These are phyloP conservation scores for Diorhabda carinulata DNA, from an alignment of 1,140 invertebrate genomes.

Conservation along the genomic window DNA sequence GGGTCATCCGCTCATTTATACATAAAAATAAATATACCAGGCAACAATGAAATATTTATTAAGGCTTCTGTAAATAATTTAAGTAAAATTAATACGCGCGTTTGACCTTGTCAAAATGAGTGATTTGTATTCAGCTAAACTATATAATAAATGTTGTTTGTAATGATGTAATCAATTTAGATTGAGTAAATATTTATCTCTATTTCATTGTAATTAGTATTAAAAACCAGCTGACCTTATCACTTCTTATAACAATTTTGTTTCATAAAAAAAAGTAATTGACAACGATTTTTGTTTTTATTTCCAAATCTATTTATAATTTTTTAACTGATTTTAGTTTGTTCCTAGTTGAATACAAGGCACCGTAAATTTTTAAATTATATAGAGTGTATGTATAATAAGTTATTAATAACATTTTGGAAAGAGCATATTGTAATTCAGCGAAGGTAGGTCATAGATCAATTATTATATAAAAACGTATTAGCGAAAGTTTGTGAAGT, in stretches of 20 bases:
- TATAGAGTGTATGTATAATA: not conserved
- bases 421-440: conserved; percentile 8
- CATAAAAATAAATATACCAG: not conserved
- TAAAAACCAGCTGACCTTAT: no score
- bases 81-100: conserved; percentile 6
- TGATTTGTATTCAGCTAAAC: not conserved
- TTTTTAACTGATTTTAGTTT: no score
- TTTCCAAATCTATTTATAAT: no score
- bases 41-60: conserved; percentile 17
- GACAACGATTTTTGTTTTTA: no score
- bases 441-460: conserved; percentile 12
- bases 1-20: not conserved
- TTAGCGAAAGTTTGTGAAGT: not conserved
- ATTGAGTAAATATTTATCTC: no score
- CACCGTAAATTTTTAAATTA: not conserved
- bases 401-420: conserved; percentile 6
- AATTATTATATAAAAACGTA: not conserved
- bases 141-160: no score
- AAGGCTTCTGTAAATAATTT: conserved; percentile 16
- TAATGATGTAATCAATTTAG: no score
- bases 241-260: no score
- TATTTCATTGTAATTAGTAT: no score
- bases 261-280: no score
- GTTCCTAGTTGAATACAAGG: not conserved
- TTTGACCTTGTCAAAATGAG: conserved; percentile 3